Evolutionary conservation across 2,888 invertebrate species (phyloP), one percentile per base, ranked within the genome.

Genomic region (Hydrotaea diabolus): DNA sequence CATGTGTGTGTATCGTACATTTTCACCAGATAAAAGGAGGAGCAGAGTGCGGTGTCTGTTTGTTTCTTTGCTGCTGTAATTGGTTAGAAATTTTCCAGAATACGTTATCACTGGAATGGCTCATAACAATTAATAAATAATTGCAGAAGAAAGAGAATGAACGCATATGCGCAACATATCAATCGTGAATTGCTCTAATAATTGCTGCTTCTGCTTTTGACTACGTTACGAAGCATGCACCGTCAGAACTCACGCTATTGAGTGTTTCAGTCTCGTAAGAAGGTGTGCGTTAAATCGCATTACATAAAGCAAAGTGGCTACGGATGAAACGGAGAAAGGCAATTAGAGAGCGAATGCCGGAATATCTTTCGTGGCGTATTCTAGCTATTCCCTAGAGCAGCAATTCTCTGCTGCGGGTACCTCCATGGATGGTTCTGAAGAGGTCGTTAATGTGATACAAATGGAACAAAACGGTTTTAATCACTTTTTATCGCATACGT

Each of bases 391-490:
- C 31, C 31, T 31, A 31, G 31, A 31, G 31, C 31, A 31, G 31
- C 3, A 2, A 7, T 2, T 31, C 2, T 31, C 31, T 31, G 31
- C 31, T 4, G 7, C 31, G 31, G 31, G 31, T 31, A 31, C 31
- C 2, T 31, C 31, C 31, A 69, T 69, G 69, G 43, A 31, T 69
- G 69, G 31, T 36, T 64, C 19, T 31, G 66, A 13, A 31, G 49
- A 11, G 31, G 62, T 31, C 49, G 19, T 36, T 59, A 21, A 36
- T 39, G 46, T 19, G 55, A 31, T 64, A 49, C 55, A 66, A 76
- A 76, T 55, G 23, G 21, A 57, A 69, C 55, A 69, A 55, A 77
- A 66, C 69, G 69, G 77, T 77, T 69, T 49, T 39, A 73, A 57
- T 73, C 13, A 39, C 21, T 73, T 43, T 43, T 74, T 57, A 43